A percentile compares a stretch with the other conserved stretches of the same genome.
These are phyloP conservation scores for Pristionchus arcanus DNA, from an alignment of 2,888 invertebrate species.

Conservation along the genomic window DNA sequence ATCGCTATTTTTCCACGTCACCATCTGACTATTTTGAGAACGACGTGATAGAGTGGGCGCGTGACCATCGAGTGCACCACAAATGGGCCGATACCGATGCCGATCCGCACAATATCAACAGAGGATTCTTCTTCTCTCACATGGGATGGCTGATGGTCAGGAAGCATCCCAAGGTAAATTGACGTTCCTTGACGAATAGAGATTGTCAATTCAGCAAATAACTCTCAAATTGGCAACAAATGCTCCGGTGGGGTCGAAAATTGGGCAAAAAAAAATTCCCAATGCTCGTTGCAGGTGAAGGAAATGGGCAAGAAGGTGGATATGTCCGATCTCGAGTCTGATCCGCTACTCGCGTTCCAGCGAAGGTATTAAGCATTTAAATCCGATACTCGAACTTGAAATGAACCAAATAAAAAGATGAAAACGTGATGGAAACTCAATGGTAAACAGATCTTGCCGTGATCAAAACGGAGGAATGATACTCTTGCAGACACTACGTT, in stretches of 20 bases:
- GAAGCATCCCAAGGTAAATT: slow-evolving; percentile 84
- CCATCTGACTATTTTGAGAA: slow-evolving; percentile 84
- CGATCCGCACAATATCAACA: slow-evolving; percentile 92
- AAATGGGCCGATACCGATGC: slow-evolving; percentile 95
- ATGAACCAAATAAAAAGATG: too few relatives aligned
- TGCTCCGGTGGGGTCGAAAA: neutral
- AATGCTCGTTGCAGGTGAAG: neutral
- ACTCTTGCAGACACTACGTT: slow-evolving; percentile 84
- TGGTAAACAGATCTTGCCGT: too few relatives aligned
- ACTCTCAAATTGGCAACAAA: too few relatives aligned
- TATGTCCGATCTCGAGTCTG: slow-evolving; percentile 88
- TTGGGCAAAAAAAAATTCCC: neutral
- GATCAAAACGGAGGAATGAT: too few relatives aligned
- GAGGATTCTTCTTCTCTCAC: slow-evolving; percentile 95
- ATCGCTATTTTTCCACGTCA: too few relatives aligned
- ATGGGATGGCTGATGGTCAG: slow-evolving; percentile 92
- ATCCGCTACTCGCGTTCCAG: slow-evolving; percentile 89
- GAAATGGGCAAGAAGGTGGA: slow-evolving; percentile 84
- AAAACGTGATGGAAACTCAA: too few relatives aligned
- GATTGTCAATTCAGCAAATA: neutral
- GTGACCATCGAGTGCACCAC: slow-evolving; percentile 91
- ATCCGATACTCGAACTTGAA: too few relatives aligned
- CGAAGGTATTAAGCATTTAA: slow-evolving; percentile 85
- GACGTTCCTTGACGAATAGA: too few relatives aligned
- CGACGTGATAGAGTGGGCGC: slow-evolving; percentile 91